Evolutionary conservation across 1,140 invertebrate genomes (phyloP).

Genomic region (Drosophila bifasciata): DNA sequence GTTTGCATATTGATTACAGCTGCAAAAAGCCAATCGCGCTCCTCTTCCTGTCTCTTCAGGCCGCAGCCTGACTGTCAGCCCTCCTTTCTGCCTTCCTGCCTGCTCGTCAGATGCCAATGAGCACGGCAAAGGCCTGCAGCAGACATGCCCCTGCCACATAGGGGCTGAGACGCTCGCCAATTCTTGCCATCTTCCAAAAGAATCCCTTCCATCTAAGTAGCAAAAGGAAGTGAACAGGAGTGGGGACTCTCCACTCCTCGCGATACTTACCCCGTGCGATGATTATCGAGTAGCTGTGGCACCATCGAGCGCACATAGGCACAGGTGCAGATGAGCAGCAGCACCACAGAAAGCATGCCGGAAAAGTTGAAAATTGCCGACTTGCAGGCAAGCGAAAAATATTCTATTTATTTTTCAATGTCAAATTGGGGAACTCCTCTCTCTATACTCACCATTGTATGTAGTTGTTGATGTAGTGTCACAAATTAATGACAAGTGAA

Average conservation of each 20-base stretch:
- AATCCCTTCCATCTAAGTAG: conserved; percentile 12
- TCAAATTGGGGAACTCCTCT: not conserved
- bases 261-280: conserved; percentile 8
- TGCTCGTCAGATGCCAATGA: conserved; percentile 11
- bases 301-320: conserved; percentile 11
- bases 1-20: conserved; percentile 81
- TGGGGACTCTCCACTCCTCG: not conserved
- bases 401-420: too few relatives aligned
- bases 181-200: conserved; percentile 25
- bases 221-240: not conserved
- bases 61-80: not conserved
- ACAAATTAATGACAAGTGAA: too few relatives aligned
- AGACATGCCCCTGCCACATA: conserved; percentile 19
- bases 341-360: conserved; percentile 4
- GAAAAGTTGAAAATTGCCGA: conserved; percentile 7
- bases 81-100: not conserved
- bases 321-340: conserved; percentile 23
- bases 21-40: conserved; percentile 66
- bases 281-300: conserved; percentile 17
- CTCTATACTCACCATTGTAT: conserved; percentile 13
- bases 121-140: conserved; percentile 9
- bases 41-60: conserved; percentile 6
- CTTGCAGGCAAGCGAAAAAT: not conserved
- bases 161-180: conserved; percentile 15
- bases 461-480: not conserved